Evolutionary conservation across 2,888 invertebrate species (phyloP).

Genomic region (Eristalis arbustorum): DNA sequence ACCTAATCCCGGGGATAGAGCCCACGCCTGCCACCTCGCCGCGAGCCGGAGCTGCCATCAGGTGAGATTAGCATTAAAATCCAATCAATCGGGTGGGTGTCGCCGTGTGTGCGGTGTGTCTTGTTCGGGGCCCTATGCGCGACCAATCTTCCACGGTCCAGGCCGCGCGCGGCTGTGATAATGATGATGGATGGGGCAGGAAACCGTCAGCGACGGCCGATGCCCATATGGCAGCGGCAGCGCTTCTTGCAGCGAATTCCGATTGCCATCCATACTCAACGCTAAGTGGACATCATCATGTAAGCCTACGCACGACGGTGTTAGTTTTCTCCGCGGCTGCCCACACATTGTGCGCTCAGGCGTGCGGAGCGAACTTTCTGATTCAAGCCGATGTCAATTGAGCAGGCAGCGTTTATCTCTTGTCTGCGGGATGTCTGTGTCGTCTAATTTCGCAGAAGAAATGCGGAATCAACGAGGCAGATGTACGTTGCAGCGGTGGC

Average conservation of each 20-base stretch:
- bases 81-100: constrained; percentile 62
- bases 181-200: constrained; percentile 60
- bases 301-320: constrained; percentile 34
- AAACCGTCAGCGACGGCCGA: constrained; percentile 31
- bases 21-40: constrained; percentile 26
- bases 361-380: not conserved
- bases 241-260: constrained; percentile 9
- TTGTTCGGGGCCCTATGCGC: constrained; percentile 10
- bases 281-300: constrained; percentile 65
- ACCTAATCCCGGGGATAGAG: constrained; percentile 38
- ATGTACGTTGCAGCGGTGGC: constrained; percentile 1
- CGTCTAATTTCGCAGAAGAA: constrained; percentile 30
- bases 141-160: constrained; percentile 14
- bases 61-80: constrained; percentile 48
- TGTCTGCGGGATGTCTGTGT: constrained; percentile 55
- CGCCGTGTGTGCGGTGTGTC: not conserved
- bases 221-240: constrained; percentile 14
- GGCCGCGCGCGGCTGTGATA: constrained; percentile 1
- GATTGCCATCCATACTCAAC: constrained; percentile 45
- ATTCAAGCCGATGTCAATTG: constrained; percentile 20
- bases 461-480: constrained; percentile 39
- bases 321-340: constrained; percentile 44
- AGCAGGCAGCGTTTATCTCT: constrained; percentile 7
- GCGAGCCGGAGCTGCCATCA: not conserved
- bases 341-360: constrained; percentile 32